Evolutionary conservation across 1,140 invertebrate genomes (phyloP).

Genomic region (Aphis gossypii): DNA sequence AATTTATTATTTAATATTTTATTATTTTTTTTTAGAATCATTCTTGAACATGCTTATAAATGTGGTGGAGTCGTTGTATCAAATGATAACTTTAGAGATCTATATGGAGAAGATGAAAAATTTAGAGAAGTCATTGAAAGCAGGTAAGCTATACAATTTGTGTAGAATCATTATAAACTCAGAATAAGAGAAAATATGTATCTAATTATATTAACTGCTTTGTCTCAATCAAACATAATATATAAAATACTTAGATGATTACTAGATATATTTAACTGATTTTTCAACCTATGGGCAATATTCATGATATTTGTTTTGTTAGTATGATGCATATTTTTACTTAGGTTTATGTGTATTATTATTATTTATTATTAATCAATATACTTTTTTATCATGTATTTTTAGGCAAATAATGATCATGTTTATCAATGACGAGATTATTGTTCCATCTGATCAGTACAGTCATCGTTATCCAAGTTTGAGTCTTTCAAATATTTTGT

Average conservation of each 20-base stretch:
- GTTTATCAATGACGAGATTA: not conserved
- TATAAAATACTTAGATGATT: not conserved
- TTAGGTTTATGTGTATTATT: not conserved
- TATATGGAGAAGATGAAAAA: not conserved
- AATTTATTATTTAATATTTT: too few relatives aligned
- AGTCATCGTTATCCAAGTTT: not conserved
- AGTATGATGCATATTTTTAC: not conserved
- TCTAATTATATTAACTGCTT: too few relatives aligned
- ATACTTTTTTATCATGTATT: not conserved
- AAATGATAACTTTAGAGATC: constrained; percentile 34
- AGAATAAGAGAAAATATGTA: not conserved
- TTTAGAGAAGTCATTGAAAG: not conserved
- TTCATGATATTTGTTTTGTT: not conserved
- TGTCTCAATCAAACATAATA: not conserved
- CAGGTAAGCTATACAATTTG: not conserved
- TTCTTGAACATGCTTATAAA: not conserved
- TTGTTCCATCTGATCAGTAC: not conserved
- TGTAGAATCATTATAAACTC: not conserved
- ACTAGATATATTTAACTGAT: not conserved
- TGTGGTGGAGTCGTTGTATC: constrained; percentile 29
- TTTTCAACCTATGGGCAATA: not conserved
- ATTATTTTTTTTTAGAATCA: constrained; percentile 12
- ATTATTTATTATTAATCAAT: not conserved
- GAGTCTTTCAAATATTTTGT: not conserved
- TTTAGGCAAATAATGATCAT: not conserved